Base-by-base conservation (phyloP, 2,113 vertebrate species). In the Semnornis frantzii region DNA sequence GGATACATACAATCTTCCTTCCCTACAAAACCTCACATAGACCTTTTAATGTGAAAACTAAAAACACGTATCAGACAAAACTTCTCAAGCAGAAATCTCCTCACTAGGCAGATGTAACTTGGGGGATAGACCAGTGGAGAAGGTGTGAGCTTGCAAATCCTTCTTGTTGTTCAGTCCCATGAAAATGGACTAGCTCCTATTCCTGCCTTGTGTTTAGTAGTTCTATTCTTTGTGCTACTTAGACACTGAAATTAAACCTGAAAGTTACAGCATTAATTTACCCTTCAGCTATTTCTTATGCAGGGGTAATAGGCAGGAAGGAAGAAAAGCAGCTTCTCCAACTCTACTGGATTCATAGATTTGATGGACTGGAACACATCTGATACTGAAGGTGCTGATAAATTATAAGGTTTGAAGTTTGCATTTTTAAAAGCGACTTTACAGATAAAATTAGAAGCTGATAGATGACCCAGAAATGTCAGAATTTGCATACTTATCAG, bases 401-500 rank as follows among this genome's bases (percentile, higher is more conserved):
- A 10, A 76, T 42, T 81, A 28, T 12, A 85, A 84, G 59, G 46
- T 73, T 82, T 1, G 0, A 21, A 63, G n/a, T 34, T 66, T 39
- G 58, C 58, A 82, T 70, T 89, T 85, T 94, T 44, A 68, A 85
- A 68, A 68, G 14, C 9, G 18, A 85, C 20, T 85, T 87, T 28
- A 82, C 82, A 91, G 93, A 92, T 86, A 80, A 87, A 78, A 79
- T 50, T 55, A 16, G 5, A 89, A 76, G 33, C 81, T 37, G 25
- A 79, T 66, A 86, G 58, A 82, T 82, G 69, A 94, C 88, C 55
- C 64, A 91, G 60, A 92, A 92, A 93, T 83, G 66, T 87, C 75
- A 94, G 30, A 82, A 90, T 70, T 27, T 52, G 50, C 78, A 89
- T 55, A 82, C 7, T 76, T 82, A 82, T 18, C 50, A 94, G 68